A percentile compares a stretch with the other conserved stretches of the same genome.
Evolutionary conservation across 2,113 vertebrate genomes (phyloP).

Genomic region (Gila orcuttii): DNA sequence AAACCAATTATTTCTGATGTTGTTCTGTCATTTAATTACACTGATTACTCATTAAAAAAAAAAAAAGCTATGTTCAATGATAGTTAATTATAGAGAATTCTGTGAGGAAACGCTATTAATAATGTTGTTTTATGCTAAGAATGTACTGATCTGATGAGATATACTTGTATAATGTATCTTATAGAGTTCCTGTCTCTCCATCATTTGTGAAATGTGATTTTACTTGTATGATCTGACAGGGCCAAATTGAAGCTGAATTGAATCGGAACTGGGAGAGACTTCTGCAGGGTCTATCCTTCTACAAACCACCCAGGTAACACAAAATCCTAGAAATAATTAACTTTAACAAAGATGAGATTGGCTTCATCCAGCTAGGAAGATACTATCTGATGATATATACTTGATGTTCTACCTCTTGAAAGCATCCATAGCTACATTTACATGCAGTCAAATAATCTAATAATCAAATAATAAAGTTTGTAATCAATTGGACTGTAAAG

Average conservation of each 20-base stretch:
- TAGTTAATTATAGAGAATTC: not conserved
- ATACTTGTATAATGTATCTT: not conserved
- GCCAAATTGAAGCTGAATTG: slow-evolving; percentile 89
- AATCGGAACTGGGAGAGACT: slow-evolving; percentile 88
- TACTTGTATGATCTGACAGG: slow-evolving; percentile 69
- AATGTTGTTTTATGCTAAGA: not conserved
- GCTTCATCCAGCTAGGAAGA: not conserved
- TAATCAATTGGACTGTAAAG: too few species aligned
- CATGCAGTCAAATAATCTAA: too few species aligned
- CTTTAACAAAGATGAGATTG: not conserved
- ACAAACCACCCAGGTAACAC: slow-evolving; percentile 90
- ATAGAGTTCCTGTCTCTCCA: not conserved
- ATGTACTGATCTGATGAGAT: not conserved
- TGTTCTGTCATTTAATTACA: not conserved
- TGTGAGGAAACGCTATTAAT: not conserved
- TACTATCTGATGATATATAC: not conserved
- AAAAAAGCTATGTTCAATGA: not conserved
- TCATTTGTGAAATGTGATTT: not conserved
- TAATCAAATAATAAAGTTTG: too few species aligned
- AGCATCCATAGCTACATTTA: not conserved
- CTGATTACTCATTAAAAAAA: too few species aligned
- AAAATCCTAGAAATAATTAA: not conserved
- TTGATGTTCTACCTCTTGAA: not conserved
- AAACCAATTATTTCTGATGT: not conserved
- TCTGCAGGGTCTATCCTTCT: slow-evolving; percentile 89